A percentile compares a stretch with the other conserved stretches of the same genome.
phyloP scores from a whole-genome alignment of 2,888 invertebrate species.

The Apotomis betuletana region DNA sequence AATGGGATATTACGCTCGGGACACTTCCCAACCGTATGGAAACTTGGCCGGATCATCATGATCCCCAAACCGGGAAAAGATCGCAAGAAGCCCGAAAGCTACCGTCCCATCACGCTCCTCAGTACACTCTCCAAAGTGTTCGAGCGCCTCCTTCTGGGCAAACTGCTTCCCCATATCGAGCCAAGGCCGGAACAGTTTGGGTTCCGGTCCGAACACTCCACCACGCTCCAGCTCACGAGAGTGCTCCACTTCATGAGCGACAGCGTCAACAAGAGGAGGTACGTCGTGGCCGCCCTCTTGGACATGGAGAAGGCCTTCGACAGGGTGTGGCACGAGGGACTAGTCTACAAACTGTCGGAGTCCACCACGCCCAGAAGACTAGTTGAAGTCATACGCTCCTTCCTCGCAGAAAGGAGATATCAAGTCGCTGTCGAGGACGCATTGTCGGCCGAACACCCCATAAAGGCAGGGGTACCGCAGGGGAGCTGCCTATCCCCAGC shows the following conservation, averaged over 20 bases:
- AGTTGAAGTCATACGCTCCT: background rate
- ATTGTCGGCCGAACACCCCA: background rate
- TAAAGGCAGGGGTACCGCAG: background rate
- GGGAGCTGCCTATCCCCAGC: too few species aligned
- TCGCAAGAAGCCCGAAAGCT: conserved; percentile 15
- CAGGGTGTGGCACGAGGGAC: conserved; percentile 26
- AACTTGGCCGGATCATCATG: conserved; percentile 31
- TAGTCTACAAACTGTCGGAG: conserved; percentile 15
- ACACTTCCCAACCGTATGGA: conserved; percentile 28
- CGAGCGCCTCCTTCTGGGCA: too few species aligned
- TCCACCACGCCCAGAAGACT: background rate
- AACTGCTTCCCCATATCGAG: conserved; percentile 14
- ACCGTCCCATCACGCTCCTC: conserved; percentile 15
- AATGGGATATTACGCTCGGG: conserved; percentile 26
- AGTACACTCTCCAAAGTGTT: too few species aligned
- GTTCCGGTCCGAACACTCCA: conserved; percentile 16
- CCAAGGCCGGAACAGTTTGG: conserved; percentile 24
- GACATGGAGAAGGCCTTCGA: background rate
- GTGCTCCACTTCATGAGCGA: background rate
- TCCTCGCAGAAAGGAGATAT: background rate
- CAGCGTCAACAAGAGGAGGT: background rate
- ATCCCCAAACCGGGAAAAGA: background rate
- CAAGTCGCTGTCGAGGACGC: background rate
- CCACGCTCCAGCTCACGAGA: conserved; percentile 29
- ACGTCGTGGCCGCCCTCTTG: background rate